Evolutionary conservation across 2,888 invertebrate species (phyloP), one percentile per base, ranked within the genome.

Genomic region (Vannuccia rotundouncinata): DNA sequence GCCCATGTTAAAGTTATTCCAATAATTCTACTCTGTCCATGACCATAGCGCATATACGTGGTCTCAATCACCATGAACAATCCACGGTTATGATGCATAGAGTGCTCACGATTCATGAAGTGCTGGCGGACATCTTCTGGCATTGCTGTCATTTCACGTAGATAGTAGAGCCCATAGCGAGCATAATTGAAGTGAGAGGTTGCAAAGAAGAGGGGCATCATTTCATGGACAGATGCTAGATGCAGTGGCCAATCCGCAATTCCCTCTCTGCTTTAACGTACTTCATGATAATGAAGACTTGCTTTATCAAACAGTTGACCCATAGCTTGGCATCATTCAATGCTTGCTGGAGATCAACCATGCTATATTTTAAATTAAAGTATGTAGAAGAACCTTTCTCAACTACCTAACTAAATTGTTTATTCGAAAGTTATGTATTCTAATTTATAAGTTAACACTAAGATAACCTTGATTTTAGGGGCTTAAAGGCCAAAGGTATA

Each of bases 1-100:
- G 80, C 45, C 80, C 80, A 80, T 13, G 45, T 31, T n/a, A 81
- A 27, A 29, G 81, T 82, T 60, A 81, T 81, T 27, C 80, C 81
- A 30, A 83, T 82, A 76, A 82, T 79, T 31, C 74, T 2, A 79
- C 73, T 29, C 60, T 78, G 22, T 17, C 78, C 75, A 29, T 75
- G 75, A 75, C 75, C 29, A 30, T 75, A 75, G 29, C 75, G 29
- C 78, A 75, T 78, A 59, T 66, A 22, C 22, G 73, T 78, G 59
- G 60, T 78, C 59, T 78, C 60, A 74, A 78, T 78, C 45, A 28
- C 59, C 78, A 66, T 0, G 60, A 22, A 78, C 27, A 78, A 29
- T 27, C 66, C 78, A 66, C 27, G 60, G 78, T 78, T 78, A 59
- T 78, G 78, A 29, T 66, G 25, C 66, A 78, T 60, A 29, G 66